A percentile compares a stretch with the other conserved stretches of the same genome.
Conservation (phyloP, 2,797 vertebrate genomes). For the Squalus acanthias region DNA sequence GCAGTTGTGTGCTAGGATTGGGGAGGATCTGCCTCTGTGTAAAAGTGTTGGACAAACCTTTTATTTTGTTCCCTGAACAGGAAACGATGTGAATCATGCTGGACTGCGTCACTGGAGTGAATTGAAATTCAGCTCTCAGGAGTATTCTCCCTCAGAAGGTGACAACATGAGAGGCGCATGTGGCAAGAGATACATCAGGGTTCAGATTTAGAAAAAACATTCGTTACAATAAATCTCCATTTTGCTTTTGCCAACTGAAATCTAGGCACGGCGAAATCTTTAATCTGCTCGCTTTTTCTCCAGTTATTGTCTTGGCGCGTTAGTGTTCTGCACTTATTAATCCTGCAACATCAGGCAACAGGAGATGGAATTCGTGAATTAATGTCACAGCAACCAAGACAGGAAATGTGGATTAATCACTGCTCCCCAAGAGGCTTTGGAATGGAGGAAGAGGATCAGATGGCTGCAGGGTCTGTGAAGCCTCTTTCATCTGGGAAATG, state of each 20-base stretch:
- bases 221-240: background rate
- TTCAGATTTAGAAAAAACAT: background rate
- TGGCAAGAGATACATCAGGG: background rate
- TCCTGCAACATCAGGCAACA: background rate
- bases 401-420: conserved; percentile 16
- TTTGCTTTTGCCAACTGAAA: background rate
- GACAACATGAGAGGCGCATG: background rate
- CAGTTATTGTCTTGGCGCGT: background rate
- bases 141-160: background rate
- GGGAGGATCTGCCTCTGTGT: background rate
- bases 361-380: background rate
- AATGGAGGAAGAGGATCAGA: background rate
- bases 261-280: background rate
- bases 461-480: background rate
- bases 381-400: background rate
- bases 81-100: background rate
- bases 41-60: background rate
- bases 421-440: background rate
- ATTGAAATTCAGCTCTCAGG: background rate
- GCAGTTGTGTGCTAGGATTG: background rate
- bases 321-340: background rate
- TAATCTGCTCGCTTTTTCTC: background rate
- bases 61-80: background rate
- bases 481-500: background rate
- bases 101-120: background rate